Percentiles rank a stretch among this genome's conserved stretches.
Evolutionary conservation across 1,140 invertebrate genomes (phyloP).

Genomic region (Globodera ellingtonae): DNA sequence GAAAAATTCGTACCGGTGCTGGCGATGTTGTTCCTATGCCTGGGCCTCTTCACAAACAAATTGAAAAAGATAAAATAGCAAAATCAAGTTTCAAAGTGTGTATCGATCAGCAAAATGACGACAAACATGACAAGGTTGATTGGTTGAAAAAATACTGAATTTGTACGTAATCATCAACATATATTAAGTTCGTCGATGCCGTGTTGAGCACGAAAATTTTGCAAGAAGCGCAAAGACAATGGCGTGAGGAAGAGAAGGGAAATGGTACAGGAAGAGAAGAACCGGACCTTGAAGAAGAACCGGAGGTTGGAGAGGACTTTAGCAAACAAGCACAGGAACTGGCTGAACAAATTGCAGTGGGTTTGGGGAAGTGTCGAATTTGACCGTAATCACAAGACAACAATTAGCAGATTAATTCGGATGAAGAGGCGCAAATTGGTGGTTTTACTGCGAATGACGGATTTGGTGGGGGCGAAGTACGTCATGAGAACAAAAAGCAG

Average conservation of each 20-base stretch:
- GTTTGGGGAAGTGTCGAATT: conserved; percentile 35
- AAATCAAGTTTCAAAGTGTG: conserved; percentile 29
- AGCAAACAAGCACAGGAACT: conserved; percentile 34
- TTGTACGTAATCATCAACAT: not conserved
- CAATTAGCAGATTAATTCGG: conserved; percentile 15
- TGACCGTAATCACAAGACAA: conserved; percentile 9
- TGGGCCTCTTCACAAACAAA: conserved; percentile 48
- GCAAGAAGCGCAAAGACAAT: conserved; percentile 47
- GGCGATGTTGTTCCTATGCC: conserved; percentile 45
- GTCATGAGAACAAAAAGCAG: conserved; percentile 50
- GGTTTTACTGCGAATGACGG: conserved; percentile 35
- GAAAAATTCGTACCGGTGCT: conserved; percentile 47
- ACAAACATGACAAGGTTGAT: conserved; percentile 19
- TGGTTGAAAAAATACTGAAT: not conserved
- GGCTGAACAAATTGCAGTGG: conserved; percentile 42
- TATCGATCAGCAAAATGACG: conserved; percentile 10
- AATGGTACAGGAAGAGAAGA: conserved; percentile 22
- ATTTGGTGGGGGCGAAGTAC: too few species aligned
- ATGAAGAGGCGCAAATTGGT: conserved; percentile 51
- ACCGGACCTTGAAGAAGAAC: conserved; percentile 37
- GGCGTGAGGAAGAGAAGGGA: conserved; percentile 47
- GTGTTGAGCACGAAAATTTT: conserved; percentile 55
- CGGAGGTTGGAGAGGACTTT: conserved; percentile 17
- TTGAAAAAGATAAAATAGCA: conserved; percentile 46
- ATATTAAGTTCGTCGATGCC: conserved; percentile 39